A percentile compares a stretch with the other conserved stretches of the same genome.
Evolutionary conservation across 2,797 vertebrate species (phyloP).

Genomic region (Eidolon dupreanum): DNA sequence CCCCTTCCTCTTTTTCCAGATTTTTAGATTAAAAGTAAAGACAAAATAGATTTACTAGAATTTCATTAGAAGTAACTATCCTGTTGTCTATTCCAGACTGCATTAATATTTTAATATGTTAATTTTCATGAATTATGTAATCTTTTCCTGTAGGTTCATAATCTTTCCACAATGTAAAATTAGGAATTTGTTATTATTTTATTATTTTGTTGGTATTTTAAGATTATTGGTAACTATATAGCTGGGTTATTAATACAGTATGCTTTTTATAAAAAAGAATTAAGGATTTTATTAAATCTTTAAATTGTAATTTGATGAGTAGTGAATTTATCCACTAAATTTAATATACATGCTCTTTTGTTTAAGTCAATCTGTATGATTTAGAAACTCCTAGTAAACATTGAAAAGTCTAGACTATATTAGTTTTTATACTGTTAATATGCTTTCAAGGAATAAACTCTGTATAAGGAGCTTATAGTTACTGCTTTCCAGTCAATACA

Average conservation of each 20-base stretch:
- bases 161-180: constrained; percentile 12
- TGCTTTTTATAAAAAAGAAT: constrained; percentile 10
- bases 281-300: constrained; percentile 16
- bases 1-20: background rate
- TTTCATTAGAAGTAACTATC: background rate
- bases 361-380: background rate
- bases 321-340: constrained; percentile 20
- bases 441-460: constrained; percentile 29
- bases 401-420: background rate
- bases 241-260: background rate
- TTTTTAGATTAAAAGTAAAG: constrained; percentile 21
- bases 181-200: background rate
- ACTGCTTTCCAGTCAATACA: background rate
- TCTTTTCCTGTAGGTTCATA: constrained; percentile 3
- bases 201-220: constrained; percentile 2
- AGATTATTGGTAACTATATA: background rate
- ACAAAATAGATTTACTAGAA: background rate
- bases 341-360: constrained; percentile 5
- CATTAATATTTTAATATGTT: background rate
- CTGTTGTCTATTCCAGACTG: background rate
- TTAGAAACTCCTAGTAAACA: background rate
- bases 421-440: constrained; percentile 24
- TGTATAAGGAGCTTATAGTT: background rate
- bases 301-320: background rate
- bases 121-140: constrained; percentile 10